Evolutionary conservation across 2,888 invertebrate species (phyloP), one percentile per base, ranked within the genome.

Genomic region (Athrips mouffetella): DNA sequence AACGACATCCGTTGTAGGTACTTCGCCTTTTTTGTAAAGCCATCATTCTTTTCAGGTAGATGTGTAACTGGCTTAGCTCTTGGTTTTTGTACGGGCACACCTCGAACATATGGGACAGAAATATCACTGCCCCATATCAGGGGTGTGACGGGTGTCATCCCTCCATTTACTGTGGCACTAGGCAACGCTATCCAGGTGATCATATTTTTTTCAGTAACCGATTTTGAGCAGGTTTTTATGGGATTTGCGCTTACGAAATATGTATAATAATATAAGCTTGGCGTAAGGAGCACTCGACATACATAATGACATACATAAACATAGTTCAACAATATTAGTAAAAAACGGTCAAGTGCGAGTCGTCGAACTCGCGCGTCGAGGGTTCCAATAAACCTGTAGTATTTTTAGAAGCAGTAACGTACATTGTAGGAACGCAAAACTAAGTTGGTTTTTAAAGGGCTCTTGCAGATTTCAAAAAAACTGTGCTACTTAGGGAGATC

Each of bases 111-210:
- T 62, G 85, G 90, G 10, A 88, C 90, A 1, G 92, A 92, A 69
- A 91, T 92, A 1, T 89, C 92, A 0, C 90, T 93, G 46, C 92
- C 93, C 0, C 92, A 93, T 57, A 82, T 93, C 51, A 85, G 94
- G 11, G 94, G 93, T 0, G 90, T 91, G 64, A 74, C 93, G 16
- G 91, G 92, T 0, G 90, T 92, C 0, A 73, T 93, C 23, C 89
- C 92, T 0, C 91, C 91, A 52, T 82, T 94, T 1, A 89, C 90
- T 3, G 86, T 92, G 8, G 91, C 92, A 23, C 70, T 92, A 8
- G 94, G 94, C 7, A 90, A 93, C 7, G 74, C 90, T 10, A 52
- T 78, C 20, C 76, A 80, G 78, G 86, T 81, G 50, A 48, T 16
- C 10, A 20, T 13, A 30, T 2, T 30, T n/a, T 4, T 13, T 30